Evolutionary conservation across 2,113 vertebrate genomes (phyloP), one percentile per base, ranked within the genome.

Genomic region (Uria lomvia): DNA sequence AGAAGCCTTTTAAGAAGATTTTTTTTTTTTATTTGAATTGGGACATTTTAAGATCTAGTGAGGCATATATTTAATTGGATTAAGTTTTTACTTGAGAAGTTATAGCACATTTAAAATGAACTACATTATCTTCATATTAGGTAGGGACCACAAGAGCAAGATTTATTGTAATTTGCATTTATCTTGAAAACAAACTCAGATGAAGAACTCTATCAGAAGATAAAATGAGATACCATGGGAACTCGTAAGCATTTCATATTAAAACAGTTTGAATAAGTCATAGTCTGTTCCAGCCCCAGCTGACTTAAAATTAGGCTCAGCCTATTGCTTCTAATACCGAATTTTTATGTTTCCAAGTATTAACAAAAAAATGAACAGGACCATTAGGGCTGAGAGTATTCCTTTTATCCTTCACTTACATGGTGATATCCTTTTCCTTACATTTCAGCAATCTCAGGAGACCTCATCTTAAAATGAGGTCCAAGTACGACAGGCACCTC

Each of bases 21-120:
- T 72, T 95, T 85, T 49, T 16, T 55, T 72, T 34, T 29, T 2
- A 76, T 96, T 97, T 87, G 63, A 93, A 60, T 55, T 79, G 27
- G 9, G 60, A 94, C 11, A 71, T 52, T 90, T 94, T 96, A 90
- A 52, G 75, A 92, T 62, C 50, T 95, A 94, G n/a, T 89, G 76
- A 97, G 94, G 56, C 52, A 83, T 88, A 70, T 74, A 93, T 96
- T 94, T 97, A 96, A 96, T 92, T 97, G 24, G 71, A 96, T 90
- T 88, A 89, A 92, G 63, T 75, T 95, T 97, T 96, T 94, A 76
- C 40, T 91, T 93, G 76, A 92, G 45, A 36, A 94, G 75, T 75
- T 88, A 93, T 15, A 55, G n/a, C 12, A 11, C 36, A 42, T 96
- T 91, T 96, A 53, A 73, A 50, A 94, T 53, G 30, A 91, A 88